Evolutionary conservation across 2,888 invertebrate genomes (phyloP).

Genomic region (Leucozona laternaria): DNA sequence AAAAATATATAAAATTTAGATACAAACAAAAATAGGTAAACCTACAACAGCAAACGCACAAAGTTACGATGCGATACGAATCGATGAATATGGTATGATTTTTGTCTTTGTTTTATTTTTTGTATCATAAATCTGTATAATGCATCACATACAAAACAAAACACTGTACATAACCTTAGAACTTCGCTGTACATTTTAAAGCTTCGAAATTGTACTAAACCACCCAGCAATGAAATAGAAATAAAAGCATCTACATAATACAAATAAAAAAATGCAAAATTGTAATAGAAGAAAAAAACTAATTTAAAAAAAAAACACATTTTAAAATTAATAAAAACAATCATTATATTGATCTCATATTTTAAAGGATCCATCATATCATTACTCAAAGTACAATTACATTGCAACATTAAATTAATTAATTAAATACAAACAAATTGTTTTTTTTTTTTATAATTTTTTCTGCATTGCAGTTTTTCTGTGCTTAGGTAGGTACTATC

Average conservation of each 20-base stretch:
- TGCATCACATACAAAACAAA: conserved; percentile 42
- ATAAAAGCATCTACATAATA: conserved; percentile 8
- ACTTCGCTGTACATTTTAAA: conserved; percentile 66
- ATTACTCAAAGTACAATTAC: conserved; percentile 3
- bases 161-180: conserved; percentile 61
- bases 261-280: conserved; percentile 19
- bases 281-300: conserved; percentile 22
- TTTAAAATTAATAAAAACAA: conserved; percentile 6
- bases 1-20: conserved; percentile 55
- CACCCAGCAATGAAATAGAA: conserved; percentile 43
- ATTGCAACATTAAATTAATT: not conserved
- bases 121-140: conserved; percentile 51
- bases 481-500: too few species aligned
- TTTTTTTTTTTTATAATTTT: not conserved
- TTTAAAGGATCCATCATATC: conserved; percentile 29
- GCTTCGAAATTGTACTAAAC: conserved; percentile 61
- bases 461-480: too few species aligned
- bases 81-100: conserved; percentile 54
- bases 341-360: conserved; percentile 50
- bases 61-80: conserved; percentile 71
- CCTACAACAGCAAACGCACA: conserved; percentile 70
- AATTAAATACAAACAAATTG: not conserved
- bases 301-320: not conserved
- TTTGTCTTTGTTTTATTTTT: conserved; percentile 10
- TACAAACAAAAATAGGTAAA: conserved; percentile 53